Evolutionary conservation across 2,113 vertebrate genomes (phyloP).

Genomic region (Prunella fulvescens): DNA sequence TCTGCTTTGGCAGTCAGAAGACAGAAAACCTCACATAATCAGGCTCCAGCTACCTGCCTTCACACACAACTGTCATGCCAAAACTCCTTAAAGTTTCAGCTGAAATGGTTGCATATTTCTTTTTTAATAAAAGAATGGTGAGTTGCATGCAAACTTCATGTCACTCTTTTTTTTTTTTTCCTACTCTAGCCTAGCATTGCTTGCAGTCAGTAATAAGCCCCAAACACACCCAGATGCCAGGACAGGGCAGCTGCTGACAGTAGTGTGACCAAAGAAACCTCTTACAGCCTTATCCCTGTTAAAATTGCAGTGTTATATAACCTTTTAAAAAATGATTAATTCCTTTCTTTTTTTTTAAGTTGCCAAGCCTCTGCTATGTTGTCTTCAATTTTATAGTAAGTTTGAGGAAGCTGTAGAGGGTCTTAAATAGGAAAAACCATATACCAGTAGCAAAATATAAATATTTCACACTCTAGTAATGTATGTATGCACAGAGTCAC

Average conservation of each 20-base stretch:
- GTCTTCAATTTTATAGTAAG: background rate
- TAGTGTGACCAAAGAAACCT: slow-evolving; percentile 8
- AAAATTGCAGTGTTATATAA: slow-evolving; percentile 7
- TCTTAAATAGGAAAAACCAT: background rate
- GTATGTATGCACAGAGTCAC: background rate
- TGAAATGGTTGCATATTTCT: background rate
- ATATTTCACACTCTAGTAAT: background rate
- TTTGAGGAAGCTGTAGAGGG: background rate
- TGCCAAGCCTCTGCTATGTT: background rate
- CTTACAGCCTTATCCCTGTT: background rate
- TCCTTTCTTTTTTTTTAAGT: background rate
- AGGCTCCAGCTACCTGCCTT: background rate
- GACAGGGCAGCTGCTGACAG: background rate
- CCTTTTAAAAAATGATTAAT: background rate
- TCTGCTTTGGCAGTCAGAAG: background rate
- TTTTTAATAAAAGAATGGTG: background rate
- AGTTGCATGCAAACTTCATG: background rate
- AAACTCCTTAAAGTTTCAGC: background rate
- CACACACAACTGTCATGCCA: background rate
- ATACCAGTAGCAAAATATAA: background rate
- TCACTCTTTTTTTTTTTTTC: background rate
- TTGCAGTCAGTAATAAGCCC: background rate
- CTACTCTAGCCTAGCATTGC: background rate
- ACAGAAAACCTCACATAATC: background rate
- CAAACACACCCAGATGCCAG: background rate